These are phyloP conservation scores for Melitaea athalia DNA, from an alignment of 2,888 invertebrate species.

Conservation along the genomic window DNA sequence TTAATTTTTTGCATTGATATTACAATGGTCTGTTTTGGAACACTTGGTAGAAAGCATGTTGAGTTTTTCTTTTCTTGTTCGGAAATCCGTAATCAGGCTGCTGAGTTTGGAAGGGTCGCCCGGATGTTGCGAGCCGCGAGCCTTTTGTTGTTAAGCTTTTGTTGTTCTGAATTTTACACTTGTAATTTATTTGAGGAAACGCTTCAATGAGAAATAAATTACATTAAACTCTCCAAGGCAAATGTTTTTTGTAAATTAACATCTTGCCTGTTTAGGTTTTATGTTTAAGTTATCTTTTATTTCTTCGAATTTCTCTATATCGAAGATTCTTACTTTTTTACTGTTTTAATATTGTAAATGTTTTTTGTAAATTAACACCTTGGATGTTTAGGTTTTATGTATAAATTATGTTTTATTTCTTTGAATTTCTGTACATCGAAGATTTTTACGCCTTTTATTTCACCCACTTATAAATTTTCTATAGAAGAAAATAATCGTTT, in stretches of 20 bases:
- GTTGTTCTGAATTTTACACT: constrained; percentile 83
- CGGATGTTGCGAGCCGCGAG: constrained; percentile 80
- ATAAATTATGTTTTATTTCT: too few species aligned
- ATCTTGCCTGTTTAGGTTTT: constrained; percentile 66
- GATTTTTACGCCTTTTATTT: constrained; percentile 28
- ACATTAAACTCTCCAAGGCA: constrained; percentile 78
- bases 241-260: constrained; percentile 80
- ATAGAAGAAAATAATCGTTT: constrained; percentile 11
- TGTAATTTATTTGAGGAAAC: constrained; percentile 82
- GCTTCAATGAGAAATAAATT: constrained; percentile 80
- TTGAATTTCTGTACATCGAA: too few species aligned
- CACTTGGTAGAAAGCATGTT: constrained; percentile 50
- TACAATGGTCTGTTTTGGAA: constrained; percentile 57
- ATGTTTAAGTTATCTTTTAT: constrained; percentile 50
- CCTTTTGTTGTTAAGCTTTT: constrained; percentile 81
- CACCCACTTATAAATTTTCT: constrained; percentile 17
- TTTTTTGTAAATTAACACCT: too few species aligned
- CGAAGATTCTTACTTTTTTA: too few species aligned
- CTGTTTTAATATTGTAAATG: too few species aligned
- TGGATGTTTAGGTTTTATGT: too few species aligned
- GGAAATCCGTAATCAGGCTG: constrained; percentile 82
- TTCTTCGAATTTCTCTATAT: constrained; percentile 45
- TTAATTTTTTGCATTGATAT: constrained; percentile 50
- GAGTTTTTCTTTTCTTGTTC: constrained; percentile 74
- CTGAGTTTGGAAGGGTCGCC: constrained; percentile 81